phyloP scores from a whole-genome alignment of 2,113 vertebrate genomes.

The Apodemus sylvaticus region DNA sequence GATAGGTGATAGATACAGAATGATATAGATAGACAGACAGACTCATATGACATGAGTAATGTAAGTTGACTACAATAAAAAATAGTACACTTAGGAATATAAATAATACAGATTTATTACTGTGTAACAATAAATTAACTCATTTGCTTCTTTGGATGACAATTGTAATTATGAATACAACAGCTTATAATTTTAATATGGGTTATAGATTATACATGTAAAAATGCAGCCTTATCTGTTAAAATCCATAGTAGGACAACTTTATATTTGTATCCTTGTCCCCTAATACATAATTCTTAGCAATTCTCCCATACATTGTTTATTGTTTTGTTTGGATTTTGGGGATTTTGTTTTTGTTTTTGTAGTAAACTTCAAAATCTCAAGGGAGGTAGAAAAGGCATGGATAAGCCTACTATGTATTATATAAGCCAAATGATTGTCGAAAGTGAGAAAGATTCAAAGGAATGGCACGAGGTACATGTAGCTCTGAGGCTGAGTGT shows the following conservation, averaged over 20 bases:
- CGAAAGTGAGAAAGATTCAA: conserved; percentile 54
- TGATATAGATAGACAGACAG: too few species aligned
- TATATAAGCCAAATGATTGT: neutral
- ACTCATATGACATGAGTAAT: neutral
- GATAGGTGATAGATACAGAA: too few species aligned
- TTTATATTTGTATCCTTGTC: neutral
- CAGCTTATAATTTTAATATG: neutral
- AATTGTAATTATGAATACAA: neutral
- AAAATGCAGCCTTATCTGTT: conserved; percentile 47
- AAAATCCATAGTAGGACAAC: conserved; percentile 32
- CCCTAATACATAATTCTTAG: neutral
- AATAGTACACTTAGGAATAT: neutral
- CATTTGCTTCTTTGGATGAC: conserved; percentile 24
- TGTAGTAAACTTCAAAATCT: conserved; percentile 52
- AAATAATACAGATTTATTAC: conserved; percentile 36
- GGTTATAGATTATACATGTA: neutral
- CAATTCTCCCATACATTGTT: conserved; percentile 28
- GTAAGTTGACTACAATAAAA: neutral
- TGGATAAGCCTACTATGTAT: conserved; percentile 29
- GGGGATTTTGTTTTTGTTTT: neutral
- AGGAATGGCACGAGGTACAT: conserved; percentile 17
- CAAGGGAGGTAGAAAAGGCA: conserved; percentile 36
- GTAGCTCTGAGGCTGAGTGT: neutral
- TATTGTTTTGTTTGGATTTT: neutral
- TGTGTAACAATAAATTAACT: neutral